phyloP scores from a whole-genome alignment of 2,888 invertebrate species.

The Dasysyrphus albostriatus region DNA sequence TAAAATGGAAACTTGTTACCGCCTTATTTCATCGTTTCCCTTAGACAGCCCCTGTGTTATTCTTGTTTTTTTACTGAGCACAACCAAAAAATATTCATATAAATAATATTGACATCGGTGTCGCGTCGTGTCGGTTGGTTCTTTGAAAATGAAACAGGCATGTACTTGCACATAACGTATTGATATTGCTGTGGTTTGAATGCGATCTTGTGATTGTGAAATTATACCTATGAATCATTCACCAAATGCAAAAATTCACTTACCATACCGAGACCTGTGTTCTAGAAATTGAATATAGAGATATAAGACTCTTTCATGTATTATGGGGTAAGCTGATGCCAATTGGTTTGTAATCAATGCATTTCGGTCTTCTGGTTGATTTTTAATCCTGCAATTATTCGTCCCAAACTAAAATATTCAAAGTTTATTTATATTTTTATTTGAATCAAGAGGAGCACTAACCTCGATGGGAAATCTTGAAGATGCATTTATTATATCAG shows the following conservation, averaged over 20 bases:
- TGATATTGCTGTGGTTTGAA: no score
- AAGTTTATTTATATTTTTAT: background rate
- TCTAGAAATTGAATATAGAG: constrained; percentile 86
- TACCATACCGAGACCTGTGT: constrained; percentile 83
- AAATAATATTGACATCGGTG: no score
- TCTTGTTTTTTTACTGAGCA: no score
- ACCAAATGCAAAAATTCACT: background rate
- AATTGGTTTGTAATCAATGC: constrained; percentile 71
- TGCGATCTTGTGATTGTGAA: constrained; percentile 12
- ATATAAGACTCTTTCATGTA: constrained; percentile 87
- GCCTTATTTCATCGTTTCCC: no score
- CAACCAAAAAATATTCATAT: no score
- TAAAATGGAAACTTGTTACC: no score
- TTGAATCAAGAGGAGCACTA: background rate
- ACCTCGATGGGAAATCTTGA: constrained; percentile 79
- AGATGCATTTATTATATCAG: constrained; percentile 78
- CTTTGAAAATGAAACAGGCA: no score
- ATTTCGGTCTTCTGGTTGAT: constrained; percentile 69
- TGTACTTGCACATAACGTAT: no score
- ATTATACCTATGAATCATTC: constrained; percentile 11
- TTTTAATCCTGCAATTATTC: constrained; percentile 64
- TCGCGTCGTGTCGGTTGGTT: no score
- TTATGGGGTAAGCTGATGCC: constrained; percentile 86
- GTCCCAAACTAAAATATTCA: constrained; percentile 72
- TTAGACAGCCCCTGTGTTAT: no score